Evolutionary conservation across 2,113 vertebrate species (phyloP).

Genomic region (Excalfactoria chinensis): DNA sequence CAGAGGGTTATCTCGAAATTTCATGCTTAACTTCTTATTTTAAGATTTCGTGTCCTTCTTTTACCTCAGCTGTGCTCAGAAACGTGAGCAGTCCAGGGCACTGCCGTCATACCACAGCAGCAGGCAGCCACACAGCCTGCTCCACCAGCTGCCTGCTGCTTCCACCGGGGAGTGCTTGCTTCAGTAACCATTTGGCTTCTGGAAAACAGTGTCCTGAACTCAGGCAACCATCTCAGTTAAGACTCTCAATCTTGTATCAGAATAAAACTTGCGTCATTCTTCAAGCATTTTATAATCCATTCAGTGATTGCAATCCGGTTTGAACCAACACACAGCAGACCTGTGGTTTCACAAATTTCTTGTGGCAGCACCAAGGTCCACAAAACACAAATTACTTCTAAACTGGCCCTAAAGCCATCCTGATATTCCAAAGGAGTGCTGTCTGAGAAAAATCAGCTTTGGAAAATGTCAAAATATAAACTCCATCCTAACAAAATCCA

Average conservation of each 20-base stretch:
- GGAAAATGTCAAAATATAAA: background rate
- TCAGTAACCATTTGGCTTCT: background rate
- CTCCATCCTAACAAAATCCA: slow-evolving; percentile 1
- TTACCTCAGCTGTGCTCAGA: background rate
- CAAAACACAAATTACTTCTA: background rate
- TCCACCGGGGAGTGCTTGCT: background rate
- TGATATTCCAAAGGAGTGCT: background rate
- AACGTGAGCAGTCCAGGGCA: background rate
- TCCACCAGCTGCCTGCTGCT: background rate
- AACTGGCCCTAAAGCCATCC: background rate
- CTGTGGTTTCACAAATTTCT: background rate
- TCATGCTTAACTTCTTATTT: background rate
- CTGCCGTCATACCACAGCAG: background rate
- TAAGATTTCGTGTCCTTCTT: background rate
- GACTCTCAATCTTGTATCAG: background rate
- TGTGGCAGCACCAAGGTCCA: background rate
- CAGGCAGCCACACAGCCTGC: background rate
- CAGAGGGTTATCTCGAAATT: background rate
- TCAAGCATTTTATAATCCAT: background rate
- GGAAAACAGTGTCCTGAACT: background rate
- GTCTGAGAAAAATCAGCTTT: background rate
- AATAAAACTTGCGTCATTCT: background rate
- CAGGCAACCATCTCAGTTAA: background rate
- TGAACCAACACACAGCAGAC: background rate
- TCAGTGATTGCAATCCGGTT: background rate